Base-by-base conservation (phyloP, 2,888 invertebrate genomes). In the Antitype chi region DNA sequence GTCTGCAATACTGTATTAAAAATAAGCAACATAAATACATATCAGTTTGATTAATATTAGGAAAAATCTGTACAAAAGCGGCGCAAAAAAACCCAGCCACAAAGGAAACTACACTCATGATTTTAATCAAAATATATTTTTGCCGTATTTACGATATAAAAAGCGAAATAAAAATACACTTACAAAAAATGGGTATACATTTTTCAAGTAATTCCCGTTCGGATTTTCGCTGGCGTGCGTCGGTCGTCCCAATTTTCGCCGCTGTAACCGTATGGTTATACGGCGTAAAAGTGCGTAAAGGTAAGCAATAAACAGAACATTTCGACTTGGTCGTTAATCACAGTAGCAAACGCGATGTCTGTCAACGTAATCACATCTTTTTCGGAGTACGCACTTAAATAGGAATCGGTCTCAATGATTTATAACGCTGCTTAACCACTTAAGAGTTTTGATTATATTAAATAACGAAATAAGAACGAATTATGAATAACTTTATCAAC, bases 361-460 rank as follows among this genome's bases (percentile, higher is more conserved):
- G 85, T 82, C 85, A 85, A 74, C 87, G 82, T 85, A 82, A 86
- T 86, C 80, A 82, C 87, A 85, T 87, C 80, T 85, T 86, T 86
- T 82, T 76, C 84, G 69, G 69, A 82, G 68, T 73, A 63, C 77
- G 79, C 66, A 64, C 66, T 70, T 68, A 73, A 76, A 84, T 78
- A 73, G 78, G 74, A 82, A 82, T 84, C 68, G 74, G 53, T 74
- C 63, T 82, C 68, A 53, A 78, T 86, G 76, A 87, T 86, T 86
- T 78, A 85, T 86, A 78, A 76, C 64, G 59, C 25, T 69, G 52
- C 70, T 71, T 79, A 63, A 84, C 74, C 68, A 77, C 71, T 82
- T 77, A 74, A 63, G 62, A 72, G 62, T 87, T 87, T 82, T 80
- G 63, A 84, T 78, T 82, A 69, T 60, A 78, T 69, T 67, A 32